phyloP scores from a whole-genome alignment of 2,888 invertebrate genomes.

The Matsumyia berberina region DNA sequence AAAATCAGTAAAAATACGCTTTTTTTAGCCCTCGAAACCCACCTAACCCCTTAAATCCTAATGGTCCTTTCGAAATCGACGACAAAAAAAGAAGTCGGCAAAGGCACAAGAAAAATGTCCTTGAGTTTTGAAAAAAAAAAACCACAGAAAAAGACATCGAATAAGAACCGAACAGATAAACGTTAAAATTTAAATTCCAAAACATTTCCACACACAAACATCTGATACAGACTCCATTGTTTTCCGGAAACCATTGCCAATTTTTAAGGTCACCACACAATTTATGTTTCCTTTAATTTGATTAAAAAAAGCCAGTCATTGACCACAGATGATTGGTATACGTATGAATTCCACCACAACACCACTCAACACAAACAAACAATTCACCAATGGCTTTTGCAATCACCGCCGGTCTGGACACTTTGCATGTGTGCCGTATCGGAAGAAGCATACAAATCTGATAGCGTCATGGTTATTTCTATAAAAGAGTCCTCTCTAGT shows the following conservation, averaged over 20 bases:
- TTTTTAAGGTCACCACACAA: neutral
- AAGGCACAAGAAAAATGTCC: too few species aligned
- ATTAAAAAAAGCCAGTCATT: conserved; percentile 31
- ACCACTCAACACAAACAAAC: conserved; percentile 20
- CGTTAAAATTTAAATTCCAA: too few species aligned
- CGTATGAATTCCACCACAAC: conserved; percentile 33
- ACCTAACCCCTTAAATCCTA: too few species aligned
- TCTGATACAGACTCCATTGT: too few species aligned
- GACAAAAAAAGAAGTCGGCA: too few species aligned
- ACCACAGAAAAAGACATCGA: too few species aligned
- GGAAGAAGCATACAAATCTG: conserved; percentile 9
- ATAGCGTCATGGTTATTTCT: conserved; percentile 25
- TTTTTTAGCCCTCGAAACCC: too few species aligned
- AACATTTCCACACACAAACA: too few species aligned
- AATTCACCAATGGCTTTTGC: conserved; percentile 11
- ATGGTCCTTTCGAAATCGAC: too few species aligned
- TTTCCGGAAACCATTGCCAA: neutral
- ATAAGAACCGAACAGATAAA: too few species aligned
- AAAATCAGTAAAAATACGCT: too few species aligned
- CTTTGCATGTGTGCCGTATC: neutral
- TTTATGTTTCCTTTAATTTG: conserved; percentile 10
- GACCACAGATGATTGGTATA: conserved; percentile 29
- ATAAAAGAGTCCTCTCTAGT: neutral
- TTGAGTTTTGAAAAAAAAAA: too few species aligned
- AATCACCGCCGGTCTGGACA: neutral